Conservation (phyloP, 2,888 invertebrate species). For the Ypsolopha sequella region DNA sequence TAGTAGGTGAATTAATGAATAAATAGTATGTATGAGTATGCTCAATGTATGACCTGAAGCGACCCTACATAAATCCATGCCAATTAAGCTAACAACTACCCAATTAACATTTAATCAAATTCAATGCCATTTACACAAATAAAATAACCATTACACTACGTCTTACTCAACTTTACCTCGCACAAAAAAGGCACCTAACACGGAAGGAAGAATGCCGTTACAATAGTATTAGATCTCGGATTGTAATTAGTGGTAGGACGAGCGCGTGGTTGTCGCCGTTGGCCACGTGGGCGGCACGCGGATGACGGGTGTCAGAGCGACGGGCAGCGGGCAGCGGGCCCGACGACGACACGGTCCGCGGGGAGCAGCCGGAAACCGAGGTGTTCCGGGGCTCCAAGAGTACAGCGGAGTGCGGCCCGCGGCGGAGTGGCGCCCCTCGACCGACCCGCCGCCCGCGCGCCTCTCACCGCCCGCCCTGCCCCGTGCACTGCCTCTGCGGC, state of each 20-base stretch:
- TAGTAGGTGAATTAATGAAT: too few species aligned
- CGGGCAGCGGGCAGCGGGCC: slow-evolving; percentile 16
- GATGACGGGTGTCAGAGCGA: background rate
- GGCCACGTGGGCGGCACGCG: slow-evolving; percentile 60
- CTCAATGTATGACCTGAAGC: too few species aligned
- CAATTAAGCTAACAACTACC: too few species aligned
- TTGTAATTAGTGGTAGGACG: slow-evolving; percentile 25
- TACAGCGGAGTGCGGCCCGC: slow-evolving; percentile 50
- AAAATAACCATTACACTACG: background rate
- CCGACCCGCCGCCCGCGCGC: slow-evolving; percentile 27
- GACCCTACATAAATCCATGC: too few species aligned
- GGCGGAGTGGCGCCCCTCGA: slow-evolving; percentile 28
- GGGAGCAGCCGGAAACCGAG: slow-evolving; percentile 66
- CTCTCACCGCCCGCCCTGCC: slow-evolving; percentile 25
- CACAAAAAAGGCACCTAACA: background rate
- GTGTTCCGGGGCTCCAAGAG: slow-evolving; percentile 68
- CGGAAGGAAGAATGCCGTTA: slow-evolving; percentile 19
- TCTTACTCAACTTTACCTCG: background rate
- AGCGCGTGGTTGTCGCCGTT: slow-evolving; percentile 12
- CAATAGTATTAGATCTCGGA: slow-evolving; percentile 24
- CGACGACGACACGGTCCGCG: slow-evolving; percentile 51
- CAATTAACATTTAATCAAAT: too few species aligned
- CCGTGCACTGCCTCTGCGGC: slow-evolving; percentile 25
- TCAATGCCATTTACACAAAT: too few species aligned
- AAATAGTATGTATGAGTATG: too few species aligned